phyloP scores from a whole-genome alignment of 1,140 invertebrate species.

The Paraescarpia echinospica region DNA sequence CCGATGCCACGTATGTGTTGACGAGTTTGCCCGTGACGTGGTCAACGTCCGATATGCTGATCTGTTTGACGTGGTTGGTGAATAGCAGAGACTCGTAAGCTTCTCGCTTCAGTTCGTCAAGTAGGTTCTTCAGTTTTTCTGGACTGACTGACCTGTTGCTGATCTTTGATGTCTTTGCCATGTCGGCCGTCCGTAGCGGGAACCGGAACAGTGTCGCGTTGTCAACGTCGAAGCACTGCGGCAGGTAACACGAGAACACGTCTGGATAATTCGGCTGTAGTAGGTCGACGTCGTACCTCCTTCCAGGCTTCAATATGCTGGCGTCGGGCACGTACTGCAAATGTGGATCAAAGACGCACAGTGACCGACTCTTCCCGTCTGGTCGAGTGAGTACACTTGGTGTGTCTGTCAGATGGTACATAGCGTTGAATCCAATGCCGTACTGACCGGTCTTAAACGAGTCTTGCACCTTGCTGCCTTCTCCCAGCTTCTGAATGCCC shows the following conservation, averaged over 20 bases:
- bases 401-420: slow-evolving; percentile 48
- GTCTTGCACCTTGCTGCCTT: slow-evolving; percentile 43
- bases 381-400: slow-evolving; percentile 39
- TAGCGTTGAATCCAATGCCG: slow-evolving; percentile 47
- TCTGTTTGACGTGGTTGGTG: slow-evolving; percentile 23
- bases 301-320: not conserved
- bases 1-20: slow-evolving; percentile 2
- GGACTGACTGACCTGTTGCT: slow-evolving; percentile 22
- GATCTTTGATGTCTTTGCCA: slow-evolving; percentile 12
- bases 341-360: slow-evolving; percentile 43
- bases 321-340: slow-evolving; percentile 29
- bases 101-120: slow-evolving; percentile 24
- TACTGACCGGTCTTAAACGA: slow-evolving; percentile 43
- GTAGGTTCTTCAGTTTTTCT: not conserved
- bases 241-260: not conserved
- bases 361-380: slow-evolving; percentile 31
- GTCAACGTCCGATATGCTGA: slow-evolving; percentile 28
- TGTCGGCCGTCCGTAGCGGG: slow-evolving; percentile 26
- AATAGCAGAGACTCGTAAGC: slow-evolving; percentile 27
- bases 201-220: slow-evolving; percentile 32
- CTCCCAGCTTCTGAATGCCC: slow-evolving; percentile 38
- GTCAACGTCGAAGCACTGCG: not conserved
- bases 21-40: slow-evolving; percentile 12
- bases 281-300: slow-evolving; percentile 25
- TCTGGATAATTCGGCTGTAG: not conserved